Evolutionary conservation across 2,888 invertebrate genomes (phyloP).

Genomic region (Vesta saturnalis): DNA sequence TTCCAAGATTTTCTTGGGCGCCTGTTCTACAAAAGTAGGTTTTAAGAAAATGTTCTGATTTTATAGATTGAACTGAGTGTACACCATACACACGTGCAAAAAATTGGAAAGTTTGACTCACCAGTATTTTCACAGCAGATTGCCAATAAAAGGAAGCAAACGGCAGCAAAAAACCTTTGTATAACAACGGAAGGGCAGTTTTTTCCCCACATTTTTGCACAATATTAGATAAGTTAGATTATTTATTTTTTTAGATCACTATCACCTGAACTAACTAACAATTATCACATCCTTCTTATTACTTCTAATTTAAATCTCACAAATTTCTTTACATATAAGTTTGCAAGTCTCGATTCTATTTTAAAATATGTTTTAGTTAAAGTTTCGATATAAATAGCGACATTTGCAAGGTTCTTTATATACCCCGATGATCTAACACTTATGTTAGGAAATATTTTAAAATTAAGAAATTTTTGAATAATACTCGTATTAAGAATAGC

Average conservation of each 20-base stretch:
- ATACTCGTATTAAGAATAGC: slow-evolving; percentile 20
- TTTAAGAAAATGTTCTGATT: slow-evolving; percentile 7
- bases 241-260: slow-evolving; percentile 12
- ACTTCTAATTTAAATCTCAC: slow-evolving; percentile 18
- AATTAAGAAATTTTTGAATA: neutral
- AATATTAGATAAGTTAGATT: slow-evolving; percentile 18
- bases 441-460: neutral
- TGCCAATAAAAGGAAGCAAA: slow-evolving; percentile 27
- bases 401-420: slow-evolving; percentile 30
- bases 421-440: slow-evolving; percentile 35
- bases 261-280: slow-evolving; percentile 2
- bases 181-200: slow-evolving; percentile 18
- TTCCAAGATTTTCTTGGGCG: neutral
- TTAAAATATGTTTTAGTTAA: slow-evolving; percentile 30
- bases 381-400: slow-evolving; percentile 38
- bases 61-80: slow-evolving; percentile 5
- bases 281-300: slow-evolving; percentile 17
- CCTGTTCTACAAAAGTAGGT: neutral
- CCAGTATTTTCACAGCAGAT: slow-evolving; percentile 28
- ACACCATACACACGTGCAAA: slow-evolving; percentile 11
- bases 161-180: slow-evolving; percentile 24
- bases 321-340: too few relatives aligned
- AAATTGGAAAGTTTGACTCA: slow-evolving; percentile 28
- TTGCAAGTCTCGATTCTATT: slow-evolving; percentile 33
- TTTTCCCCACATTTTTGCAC: slow-evolving; percentile 25